phyloP scores from a whole-genome alignment of 2,113 vertebrate species.

The Todiramphus chloris region DNA sequence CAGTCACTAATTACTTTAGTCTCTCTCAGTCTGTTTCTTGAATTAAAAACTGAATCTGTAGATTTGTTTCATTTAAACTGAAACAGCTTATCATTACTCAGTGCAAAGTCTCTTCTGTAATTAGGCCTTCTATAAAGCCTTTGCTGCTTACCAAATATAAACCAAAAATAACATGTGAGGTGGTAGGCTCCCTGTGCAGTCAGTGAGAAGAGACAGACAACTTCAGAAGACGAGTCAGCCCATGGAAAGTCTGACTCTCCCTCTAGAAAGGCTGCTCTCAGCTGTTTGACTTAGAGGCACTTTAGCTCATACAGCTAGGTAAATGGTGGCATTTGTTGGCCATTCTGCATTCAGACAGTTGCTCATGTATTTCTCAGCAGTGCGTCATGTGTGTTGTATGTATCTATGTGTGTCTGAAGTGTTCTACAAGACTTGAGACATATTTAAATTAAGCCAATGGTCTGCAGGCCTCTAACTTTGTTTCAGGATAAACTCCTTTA shows the following conservation, averaged over 20 bases:
- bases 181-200: background rate
- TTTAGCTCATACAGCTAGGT: background rate
- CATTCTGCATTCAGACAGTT: background rate
- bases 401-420: background rate
- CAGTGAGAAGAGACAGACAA: background rate
- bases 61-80: background rate
- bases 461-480: background rate
- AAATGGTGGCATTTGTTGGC: background rate
- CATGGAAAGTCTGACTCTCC: background rate
- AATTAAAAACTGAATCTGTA: background rate
- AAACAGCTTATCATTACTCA: background rate
- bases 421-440: background rate
- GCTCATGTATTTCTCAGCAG: background rate
- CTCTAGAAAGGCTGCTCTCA: background rate
- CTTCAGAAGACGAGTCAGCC: background rate
- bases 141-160: background rate
- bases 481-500: background rate
- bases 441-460: background rate
- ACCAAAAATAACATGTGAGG: background rate
- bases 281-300: background rate
- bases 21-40: background rate
- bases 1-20: background rate
- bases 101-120: background rate
- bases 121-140: background rate
- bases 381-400: background rate